A percentile compares a stretch with the other conserved stretches of the same genome.
Evolutionary conservation across 2,888 invertebrate genomes (phyloP).

Genomic region (Mesochorus sp.): DNA sequence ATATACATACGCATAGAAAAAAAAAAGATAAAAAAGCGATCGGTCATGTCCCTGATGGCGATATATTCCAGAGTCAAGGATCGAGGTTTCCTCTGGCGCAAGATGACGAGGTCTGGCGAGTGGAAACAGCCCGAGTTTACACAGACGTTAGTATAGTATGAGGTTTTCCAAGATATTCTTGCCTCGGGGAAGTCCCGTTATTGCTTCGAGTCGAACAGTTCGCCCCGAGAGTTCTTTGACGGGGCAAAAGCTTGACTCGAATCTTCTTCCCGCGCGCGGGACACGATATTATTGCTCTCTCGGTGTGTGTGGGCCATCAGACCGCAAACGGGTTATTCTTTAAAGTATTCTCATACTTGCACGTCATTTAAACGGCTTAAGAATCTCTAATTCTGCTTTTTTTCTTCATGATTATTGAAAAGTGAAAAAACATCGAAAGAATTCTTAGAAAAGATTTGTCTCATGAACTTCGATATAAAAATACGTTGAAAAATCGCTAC

Average conservation of each 20-base stretch:
- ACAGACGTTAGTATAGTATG: constrained; percentile 25
- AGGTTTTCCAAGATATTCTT: constrained; percentile 57
- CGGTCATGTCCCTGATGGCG: constrained; percentile 8
- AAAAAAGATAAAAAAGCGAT: constrained; percentile 21
- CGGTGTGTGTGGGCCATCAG: background rate
- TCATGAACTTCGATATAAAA: too few relatives aligned
- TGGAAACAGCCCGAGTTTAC: background rate
- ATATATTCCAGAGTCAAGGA: background rate
- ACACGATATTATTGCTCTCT: constrained; percentile 38
- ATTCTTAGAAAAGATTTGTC: too few relatives aligned
- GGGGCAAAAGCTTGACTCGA: constrained; percentile 35
- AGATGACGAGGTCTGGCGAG: background rate
- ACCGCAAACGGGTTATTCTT: too few relatives aligned
- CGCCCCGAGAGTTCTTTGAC: constrained; percentile 57
- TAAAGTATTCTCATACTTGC: too few relatives aligned
- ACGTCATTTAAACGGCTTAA: too few relatives aligned
- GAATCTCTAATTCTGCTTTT: too few relatives aligned
- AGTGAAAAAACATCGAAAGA: too few relatives aligned
- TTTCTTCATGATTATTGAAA: too few relatives aligned
- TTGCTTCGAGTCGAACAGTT: constrained; percentile 64
- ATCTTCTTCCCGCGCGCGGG: constrained; percentile 39
- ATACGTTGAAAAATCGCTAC: too few relatives aligned
- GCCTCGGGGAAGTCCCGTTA: constrained; percentile 61
- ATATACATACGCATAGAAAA: too few relatives aligned
- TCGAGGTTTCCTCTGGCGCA: too few relatives aligned